Percentiles rank a stretch among this genome's conserved stretches.
phyloP scores from a whole-genome alignment of 2,113 vertebrate species.

The Oncorhynchus tshawytscha region DNA sequence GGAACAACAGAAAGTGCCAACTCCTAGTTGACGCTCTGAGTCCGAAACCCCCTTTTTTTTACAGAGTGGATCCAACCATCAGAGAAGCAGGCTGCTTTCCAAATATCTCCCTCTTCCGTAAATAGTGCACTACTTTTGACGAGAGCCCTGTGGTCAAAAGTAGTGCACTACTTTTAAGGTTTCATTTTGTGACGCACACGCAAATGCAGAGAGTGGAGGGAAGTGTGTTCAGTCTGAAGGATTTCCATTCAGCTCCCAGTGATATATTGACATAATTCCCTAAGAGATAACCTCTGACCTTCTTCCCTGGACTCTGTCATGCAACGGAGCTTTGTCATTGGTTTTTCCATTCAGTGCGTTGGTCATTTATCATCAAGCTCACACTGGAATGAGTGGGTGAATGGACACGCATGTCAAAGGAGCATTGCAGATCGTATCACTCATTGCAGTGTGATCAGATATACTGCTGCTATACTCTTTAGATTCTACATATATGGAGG shows the following conservation, averaged over 20 bases:
- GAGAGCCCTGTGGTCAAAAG: too few species aligned
- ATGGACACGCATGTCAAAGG: not conserved
- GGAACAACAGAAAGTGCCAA: constrained; percentile 69
- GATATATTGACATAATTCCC: constrained; percentile 22
- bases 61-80: constrained; percentile 34
- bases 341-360: constrained; percentile 24
- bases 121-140: too few species aligned
- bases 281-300: constrained; percentile 18
- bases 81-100: constrained; percentile 5
- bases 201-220: constrained; percentile 1
- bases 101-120: too few species aligned
- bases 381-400: not conserved
- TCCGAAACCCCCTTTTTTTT: constrained; percentile 7
- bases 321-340: constrained; percentile 28
- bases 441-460: not conserved
- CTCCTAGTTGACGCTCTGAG: constrained; percentile 36
- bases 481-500: too few species aligned
- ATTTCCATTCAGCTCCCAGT: constrained; percentile 53
- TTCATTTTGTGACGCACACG: too few species aligned
- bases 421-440: not conserved
- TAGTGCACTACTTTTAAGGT: too few species aligned
- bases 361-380: not conserved
- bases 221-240: constrained; percentile 45
- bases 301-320: constrained; percentile 22
- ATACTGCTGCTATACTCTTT: too few species aligned